Percentiles rank a stretch among this genome's conserved stretches.
These are phyloP conservation scores for Alaudala cheleensis DNA, from an alignment of 2,113 vertebrate species.

Conservation along the genomic window DNA sequence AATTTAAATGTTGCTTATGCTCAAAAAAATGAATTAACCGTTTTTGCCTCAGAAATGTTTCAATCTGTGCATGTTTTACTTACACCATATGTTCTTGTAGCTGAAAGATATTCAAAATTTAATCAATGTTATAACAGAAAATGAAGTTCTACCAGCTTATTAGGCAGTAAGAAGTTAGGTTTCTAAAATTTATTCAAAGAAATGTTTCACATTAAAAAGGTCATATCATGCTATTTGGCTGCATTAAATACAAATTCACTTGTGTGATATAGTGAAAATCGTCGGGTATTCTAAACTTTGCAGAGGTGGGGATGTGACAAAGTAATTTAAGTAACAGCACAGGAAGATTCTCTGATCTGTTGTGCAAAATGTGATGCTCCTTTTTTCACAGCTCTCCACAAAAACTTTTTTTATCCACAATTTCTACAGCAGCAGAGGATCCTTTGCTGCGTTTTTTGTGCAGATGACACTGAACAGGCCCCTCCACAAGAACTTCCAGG, in stretches of 20 bases:
- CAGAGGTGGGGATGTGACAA: neutral
- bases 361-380: neutral
- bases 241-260: neutral
- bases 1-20: neutral
- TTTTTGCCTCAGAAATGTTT: slow-evolving; percentile 37
- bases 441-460: neutral
- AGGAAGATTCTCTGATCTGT: neutral
- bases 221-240: neutral
- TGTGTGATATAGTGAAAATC: neutral
- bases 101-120: slow-evolving; percentile 20
- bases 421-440: neutral
- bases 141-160: neutral
- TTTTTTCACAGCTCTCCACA: accelerated
- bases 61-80: slow-evolving; percentile 54
- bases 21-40: neutral
- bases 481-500: too few species aligned
- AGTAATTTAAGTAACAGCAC: neutral
- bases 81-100: slow-evolving; percentile 22
- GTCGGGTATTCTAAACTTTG: neutral
- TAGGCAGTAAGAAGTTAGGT: neutral
- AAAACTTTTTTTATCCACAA: accelerated
- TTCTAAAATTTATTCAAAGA: neutral
- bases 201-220: neutral
- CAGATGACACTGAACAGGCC: accelerated
- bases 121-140: neutral